Percentiles rank a stretch among this genome's conserved stretches.
Conservation (phyloP, 2,888 invertebrate genomes). For the Drosophila kokeensis region DNA sequence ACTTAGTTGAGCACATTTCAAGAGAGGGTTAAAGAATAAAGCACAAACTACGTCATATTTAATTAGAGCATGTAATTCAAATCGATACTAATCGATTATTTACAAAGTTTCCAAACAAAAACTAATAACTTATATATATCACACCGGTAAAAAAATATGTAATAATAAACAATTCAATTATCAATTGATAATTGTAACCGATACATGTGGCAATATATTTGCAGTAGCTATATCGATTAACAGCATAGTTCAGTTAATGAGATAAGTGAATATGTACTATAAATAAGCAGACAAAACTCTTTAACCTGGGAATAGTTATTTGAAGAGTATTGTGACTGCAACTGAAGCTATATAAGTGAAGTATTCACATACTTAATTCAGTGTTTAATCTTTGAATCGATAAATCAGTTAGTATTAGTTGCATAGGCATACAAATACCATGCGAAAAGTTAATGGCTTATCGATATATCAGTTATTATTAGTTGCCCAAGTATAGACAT, state of each 20-base stretch:
- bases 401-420: conserved; percentile 6
- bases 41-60: neutral
- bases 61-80: too few species aligned
- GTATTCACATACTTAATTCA: neutral
- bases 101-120: neutral
- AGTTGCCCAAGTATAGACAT: neutral
- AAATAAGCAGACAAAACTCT: neutral
- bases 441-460: neutral
- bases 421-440: neutral
- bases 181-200: neutral
- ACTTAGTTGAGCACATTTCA: neutral
- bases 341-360: neutral
- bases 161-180: neutral
- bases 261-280: neutral
- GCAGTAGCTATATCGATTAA: neutral
- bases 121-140: neutral
- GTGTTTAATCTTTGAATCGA: neutral
- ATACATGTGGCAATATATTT: neutral
- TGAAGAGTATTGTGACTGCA: neutral
- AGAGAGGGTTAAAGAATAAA: neutral
- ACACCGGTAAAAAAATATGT: neutral
- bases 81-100: neutral
- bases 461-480: conserved; percentile 15
- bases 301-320: too few species aligned
- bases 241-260: neutral